phyloP scores from a whole-genome alignment of 2,797 vertebrate genomes.

The Tympanoctomys barrerae region DNA sequence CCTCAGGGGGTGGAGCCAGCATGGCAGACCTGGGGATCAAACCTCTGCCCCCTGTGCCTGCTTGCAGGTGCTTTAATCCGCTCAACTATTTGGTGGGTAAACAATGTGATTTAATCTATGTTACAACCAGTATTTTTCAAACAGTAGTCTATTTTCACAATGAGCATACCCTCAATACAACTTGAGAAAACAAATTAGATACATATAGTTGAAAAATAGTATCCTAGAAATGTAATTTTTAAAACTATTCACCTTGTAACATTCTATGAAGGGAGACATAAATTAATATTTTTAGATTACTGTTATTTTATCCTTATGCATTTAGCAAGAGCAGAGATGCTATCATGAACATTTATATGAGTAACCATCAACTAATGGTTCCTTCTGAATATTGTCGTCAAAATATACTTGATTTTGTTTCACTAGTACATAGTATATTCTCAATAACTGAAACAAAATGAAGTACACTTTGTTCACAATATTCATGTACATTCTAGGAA shows the following conservation, averaged over 20 bases:
- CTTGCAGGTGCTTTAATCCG: too few relatives aligned
- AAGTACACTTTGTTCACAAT: too few relatives aligned
- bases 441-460: too few relatives aligned
- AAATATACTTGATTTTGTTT: neutral
- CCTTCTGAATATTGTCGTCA: neutral
- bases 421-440: too few relatives aligned
- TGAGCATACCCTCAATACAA: neutral
- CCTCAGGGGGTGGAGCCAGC: too few relatives aligned
- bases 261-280: neutral
- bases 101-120: neutral
- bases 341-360: neutral
- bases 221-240: neutral
- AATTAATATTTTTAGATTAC: too few relatives aligned
- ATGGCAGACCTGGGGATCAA: too few relatives aligned
- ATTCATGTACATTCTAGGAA: neutral
- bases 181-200: neutral
- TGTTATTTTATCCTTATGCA: neutral
- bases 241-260: neutral
- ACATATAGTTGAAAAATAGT: neutral
- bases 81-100: too few relatives aligned
- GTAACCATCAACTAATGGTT: neutral
- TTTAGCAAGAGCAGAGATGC: neutral
- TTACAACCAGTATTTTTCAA: neutral
- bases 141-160: neutral
- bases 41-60: too few relatives aligned